Evolutionary conservation across 2,113 vertebrate genomes (phyloP), one percentile per base, ranked within the genome.

Genomic region (Zapus hudsonius): DNA sequence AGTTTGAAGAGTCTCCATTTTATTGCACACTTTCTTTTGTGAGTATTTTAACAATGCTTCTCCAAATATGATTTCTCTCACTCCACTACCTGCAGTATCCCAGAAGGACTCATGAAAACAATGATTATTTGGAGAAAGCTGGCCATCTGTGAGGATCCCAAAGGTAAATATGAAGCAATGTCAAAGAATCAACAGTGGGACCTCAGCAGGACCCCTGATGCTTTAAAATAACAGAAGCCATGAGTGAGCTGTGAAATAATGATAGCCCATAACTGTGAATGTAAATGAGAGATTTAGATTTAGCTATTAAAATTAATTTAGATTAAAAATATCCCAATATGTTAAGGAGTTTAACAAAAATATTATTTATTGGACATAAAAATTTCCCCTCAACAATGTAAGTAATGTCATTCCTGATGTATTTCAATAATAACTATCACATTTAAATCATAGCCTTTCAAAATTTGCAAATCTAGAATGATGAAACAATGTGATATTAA

Each of bases 211-310:
- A 52, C 55, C 27, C 79, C 90, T 93, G 93, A 87, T 84, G 70
- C 52, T 72, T 90, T 83, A 69, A 52, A 89, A 94, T 93, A 78
- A 59, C 38, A 79, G 79, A 94, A 85, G 84, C 67, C 85, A 59
- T 92, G 82, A 94, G n/a, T 92, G 93, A 93, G 80, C 86, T 88
- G 83, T 66, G 29, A 63, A 61, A 38, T 84, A 93, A 95, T 84
- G 75, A 16, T 52, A 22, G 66, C 42, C 89, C 90, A 92, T 80
- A 84, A 95, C 91, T 59, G 76, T 94, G 86, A 70, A 79, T 20
- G 85, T 27, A 33, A 83, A 88, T 59, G 40, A 86, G 36, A 92
- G 84, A 87, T 91, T 96, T 91, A 80, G 38, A 16, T 95, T 89
- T 84, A 20, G 22, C 36, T 85, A 72, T 86, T 80, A 80, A 85